Percentiles rank a stretch among this genome's conserved stretches.
phyloP scores from a whole-genome alignment of 1,140 invertebrate species.

The Drosophila cardini region DNA sequence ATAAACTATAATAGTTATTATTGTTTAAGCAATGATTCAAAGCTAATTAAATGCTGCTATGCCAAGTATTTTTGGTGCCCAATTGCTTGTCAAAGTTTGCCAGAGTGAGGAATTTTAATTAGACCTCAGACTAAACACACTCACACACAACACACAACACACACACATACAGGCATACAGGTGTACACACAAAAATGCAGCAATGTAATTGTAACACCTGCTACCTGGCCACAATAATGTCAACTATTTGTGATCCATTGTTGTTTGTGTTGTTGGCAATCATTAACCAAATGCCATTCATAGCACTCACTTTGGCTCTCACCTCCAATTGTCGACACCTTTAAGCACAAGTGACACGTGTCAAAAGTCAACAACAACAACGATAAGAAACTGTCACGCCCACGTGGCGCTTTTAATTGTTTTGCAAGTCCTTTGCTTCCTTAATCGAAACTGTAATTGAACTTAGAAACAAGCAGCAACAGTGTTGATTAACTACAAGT shows the following conservation, averaged over 20 bases:
- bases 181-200: conserved; percentile 7
- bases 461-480: background rate
- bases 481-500: conserved; percentile 9
- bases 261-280: conserved; percentile 18
- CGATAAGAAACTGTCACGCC: conserved; percentile 49
- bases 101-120: conserved; percentile 38
- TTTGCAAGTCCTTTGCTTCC: conserved; percentile 20
- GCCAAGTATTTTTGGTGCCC: conserved; percentile 27
- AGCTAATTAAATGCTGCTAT: conserved; percentile 16
- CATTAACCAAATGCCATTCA: conserved; percentile 55
- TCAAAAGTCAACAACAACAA: conserved; percentile 63
- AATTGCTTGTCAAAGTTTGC: conserved; percentile 5
- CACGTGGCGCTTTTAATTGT: conserved; percentile 71
- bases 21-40: background rate
- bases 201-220: conserved; percentile 30
- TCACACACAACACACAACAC: background rate
- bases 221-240: conserved; percentile 37
- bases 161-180: conserved; percentile 4
- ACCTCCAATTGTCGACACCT: conserved; percentile 41
- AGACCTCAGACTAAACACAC: conserved; percentile 8
- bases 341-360: conserved; percentile 66
- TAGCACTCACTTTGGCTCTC: conserved; percentile 36
- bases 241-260: conserved; percentile 44
- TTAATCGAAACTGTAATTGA: conserved; percentile 16
- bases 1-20: conserved; percentile 1